Evolutionary conservation across 2,797 vertebrate genomes (phyloP).

Genomic region (Anabacerthia variegaticeps): DNA sequence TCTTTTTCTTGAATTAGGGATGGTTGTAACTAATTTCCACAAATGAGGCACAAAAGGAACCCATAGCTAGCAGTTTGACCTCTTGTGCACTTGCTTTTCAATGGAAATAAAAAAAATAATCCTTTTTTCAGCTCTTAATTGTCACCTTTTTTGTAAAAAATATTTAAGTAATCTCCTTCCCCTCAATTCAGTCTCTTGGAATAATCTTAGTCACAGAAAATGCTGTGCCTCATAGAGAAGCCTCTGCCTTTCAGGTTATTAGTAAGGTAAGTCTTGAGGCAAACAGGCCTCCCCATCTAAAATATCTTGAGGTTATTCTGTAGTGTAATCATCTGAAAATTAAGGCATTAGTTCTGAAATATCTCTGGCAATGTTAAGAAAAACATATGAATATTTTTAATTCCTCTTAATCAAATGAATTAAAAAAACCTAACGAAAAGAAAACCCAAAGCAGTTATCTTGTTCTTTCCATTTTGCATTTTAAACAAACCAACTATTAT

Average conservation of each 20-base stretch:
- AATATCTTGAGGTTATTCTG: background rate
- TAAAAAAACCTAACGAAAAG: background rate
- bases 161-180: background rate
- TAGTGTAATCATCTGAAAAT: background rate
- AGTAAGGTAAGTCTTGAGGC: background rate
- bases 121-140: background rate
- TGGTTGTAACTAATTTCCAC: background rate
- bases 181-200: background rate
- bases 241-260: background rate
- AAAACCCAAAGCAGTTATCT: background rate
- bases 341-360: background rate
- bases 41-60: constrained; percentile 8
- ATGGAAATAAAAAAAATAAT: background rate
- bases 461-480: background rate
- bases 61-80: background rate
- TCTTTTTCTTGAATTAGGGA: constrained; percentile 23
- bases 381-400: background rate
- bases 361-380: background rate
- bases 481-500: background rate
- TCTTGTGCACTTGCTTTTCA: constrained; percentile 11
- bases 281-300: background rate
- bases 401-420: background rate
- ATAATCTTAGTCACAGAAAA: background rate
- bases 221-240: background rate
- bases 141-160: background rate